Base-by-base conservation (phyloP, 2,888 invertebrate genomes). In the Cataglyphis albicans region DNA sequence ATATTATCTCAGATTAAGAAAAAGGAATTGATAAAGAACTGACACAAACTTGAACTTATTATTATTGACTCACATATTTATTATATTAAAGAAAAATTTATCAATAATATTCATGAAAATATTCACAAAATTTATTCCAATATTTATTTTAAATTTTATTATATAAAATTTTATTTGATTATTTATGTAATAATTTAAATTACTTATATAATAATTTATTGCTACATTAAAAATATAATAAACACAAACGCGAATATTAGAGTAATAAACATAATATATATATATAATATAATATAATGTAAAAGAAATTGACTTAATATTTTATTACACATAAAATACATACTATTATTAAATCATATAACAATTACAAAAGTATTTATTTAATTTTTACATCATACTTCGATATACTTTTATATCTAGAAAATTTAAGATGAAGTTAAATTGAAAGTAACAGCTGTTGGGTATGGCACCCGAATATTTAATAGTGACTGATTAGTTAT, bases 391-490 rank as follows among this genome's bases (percentile, higher is more conserved):
- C 15, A 67, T 29, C 29, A 15, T 35, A 57, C 38, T 64, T 64
- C 7, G 12, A 38, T 57, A 32, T 61, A 44, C 38, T 70, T 38
- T n/a, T 21, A 21, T 12, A 74, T 12, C 9, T 41, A 10, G 0
- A 55, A 64, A 29, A 15, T 55, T 57, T 18, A 72, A 21, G 6
- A 73, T 57, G 68, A 10, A 10, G 12, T 75, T 64, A 78, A 63
- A 63, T 74, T 75, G 80, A 80, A 70, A 75, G 75, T 86, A 81
- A 86, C 84, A 87, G 83, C 88, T 85, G 73, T 84, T 93, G 92
- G 92, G 92, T 92, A 94, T 94, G 94, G 94, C 94, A 93, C 91
- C 93, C 92, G 90, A 89, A 88, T 88, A 86, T 72, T 83, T 78
- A 87, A 83, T 80, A 86, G 85, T 83, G 88, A 84, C 63, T 82